Evolutionary conservation across 2,113 vertebrate species (phyloP).

Genomic region (Platysternon megacephalum): DNA sequence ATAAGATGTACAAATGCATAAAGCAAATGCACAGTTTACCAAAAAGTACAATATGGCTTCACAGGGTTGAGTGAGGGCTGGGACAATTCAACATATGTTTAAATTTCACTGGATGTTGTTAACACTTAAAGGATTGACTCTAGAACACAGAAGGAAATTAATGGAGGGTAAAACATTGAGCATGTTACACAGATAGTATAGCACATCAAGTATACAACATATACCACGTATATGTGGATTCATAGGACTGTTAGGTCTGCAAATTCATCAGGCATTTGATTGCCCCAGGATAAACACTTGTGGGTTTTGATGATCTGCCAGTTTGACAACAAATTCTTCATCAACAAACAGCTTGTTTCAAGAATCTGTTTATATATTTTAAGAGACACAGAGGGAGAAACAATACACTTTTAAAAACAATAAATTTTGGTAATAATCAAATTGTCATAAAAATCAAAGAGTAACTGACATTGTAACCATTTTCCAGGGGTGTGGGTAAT

Average conservation of each 20-base stretch:
- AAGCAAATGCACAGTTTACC: constrained; percentile 69
- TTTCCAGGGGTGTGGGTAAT: background rate
- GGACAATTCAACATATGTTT: constrained; percentile 46
- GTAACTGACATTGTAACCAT: background rate
- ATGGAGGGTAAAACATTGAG: constrained; percentile 9
- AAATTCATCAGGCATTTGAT: constrained; percentile 46
- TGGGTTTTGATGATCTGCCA: background rate
- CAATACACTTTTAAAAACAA: background rate
- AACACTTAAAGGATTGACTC: constrained; percentile 47
- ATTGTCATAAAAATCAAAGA: background rate
- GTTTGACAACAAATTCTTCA: background rate
- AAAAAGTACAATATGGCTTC: constrained; percentile 74
- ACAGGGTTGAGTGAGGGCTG: constrained; percentile 48
- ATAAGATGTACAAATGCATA: constrained; percentile 69
- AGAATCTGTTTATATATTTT: constrained; percentile 44
- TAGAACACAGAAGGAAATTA: constrained; percentile 25
- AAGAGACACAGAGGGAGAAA: background rate
- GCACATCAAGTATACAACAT: background rate
- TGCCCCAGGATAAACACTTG: constrained; percentile 15
- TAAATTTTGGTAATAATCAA: constrained; percentile 1
- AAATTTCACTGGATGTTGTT: constrained; percentile 50
- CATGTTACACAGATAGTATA: constrained; percentile 16
- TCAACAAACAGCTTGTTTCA: background rate
- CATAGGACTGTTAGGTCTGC: background rate
- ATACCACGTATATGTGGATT: background rate